phyloP scores from a whole-genome alignment of 2,797 vertebrate species.

The Enteromius anoplus region DNA sequence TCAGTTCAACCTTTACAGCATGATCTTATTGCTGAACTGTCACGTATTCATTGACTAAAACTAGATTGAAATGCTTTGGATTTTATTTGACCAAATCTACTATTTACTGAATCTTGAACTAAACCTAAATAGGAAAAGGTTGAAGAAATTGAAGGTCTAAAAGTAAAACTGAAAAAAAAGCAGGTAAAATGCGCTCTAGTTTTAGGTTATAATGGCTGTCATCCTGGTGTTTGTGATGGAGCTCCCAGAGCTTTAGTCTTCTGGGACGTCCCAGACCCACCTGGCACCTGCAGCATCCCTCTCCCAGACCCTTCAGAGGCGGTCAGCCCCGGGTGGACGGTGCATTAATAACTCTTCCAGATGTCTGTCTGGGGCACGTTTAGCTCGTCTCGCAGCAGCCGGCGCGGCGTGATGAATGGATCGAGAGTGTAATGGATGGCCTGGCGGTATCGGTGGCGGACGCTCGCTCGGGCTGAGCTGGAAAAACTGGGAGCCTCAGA shows the following conservation, averaged over 20 bases:
- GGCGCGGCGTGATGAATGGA: conserved; percentile 49
- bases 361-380: conserved; percentile 44
- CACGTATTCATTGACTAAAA: too few species aligned
- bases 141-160: too few species aligned
- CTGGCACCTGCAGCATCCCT: conserved; percentile 35
- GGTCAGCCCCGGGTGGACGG: conserved; percentile 8
- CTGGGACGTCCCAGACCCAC: neutral
- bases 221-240: neutral
- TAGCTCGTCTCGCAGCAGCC: conserved; percentile 13
- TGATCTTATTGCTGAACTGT: too few species aligned
- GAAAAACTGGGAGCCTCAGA: conserved; percentile 63
- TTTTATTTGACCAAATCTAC: too few species aligned
- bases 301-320: conserved; percentile 3
- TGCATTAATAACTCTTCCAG: conserved; percentile 55
- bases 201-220: neutral
- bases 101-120: too few species aligned
- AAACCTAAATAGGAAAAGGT: too few species aligned
- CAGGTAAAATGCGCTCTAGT: too few species aligned
- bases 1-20: too few species aligned
- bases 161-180: too few species aligned
- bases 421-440: conserved; percentile 37
- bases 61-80: too few species aligned
- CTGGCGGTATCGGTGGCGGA: conserved; percentile 49
- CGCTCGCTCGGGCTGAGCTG: conserved; percentile 56
- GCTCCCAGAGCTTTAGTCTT: neutral